These are phyloP conservation scores for Perithous albicinctus DNA, from an alignment of 2,888 invertebrate species.

Conservation along the genomic window DNA sequence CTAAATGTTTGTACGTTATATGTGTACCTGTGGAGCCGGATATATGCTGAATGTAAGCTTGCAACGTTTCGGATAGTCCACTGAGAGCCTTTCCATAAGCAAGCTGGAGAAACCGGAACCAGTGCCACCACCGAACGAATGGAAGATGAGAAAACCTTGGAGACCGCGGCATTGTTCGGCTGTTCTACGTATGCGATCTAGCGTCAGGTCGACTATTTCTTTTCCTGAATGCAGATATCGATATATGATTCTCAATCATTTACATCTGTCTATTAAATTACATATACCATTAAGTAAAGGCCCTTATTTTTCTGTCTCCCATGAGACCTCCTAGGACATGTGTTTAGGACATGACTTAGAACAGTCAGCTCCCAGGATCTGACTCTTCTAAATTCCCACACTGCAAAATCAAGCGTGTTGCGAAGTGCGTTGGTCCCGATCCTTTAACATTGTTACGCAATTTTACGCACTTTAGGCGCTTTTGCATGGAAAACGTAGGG, in stretches of 20 bases:
- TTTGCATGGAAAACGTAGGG: too few relatives aligned
- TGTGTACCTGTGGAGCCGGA: slow-evolving; percentile 93
- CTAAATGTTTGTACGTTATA: neutral
- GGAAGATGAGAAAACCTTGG: slow-evolving; percentile 96
- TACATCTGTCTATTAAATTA: too few relatives aligned
- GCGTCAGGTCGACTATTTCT: slow-evolving; percentile 94
- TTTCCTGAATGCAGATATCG: slow-evolving; percentile 86
- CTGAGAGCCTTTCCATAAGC: slow-evolving; percentile 95
- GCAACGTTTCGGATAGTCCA: slow-evolving; percentile 97
- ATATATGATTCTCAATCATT: slow-evolving; percentile 45
- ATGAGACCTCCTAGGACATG: too few relatives aligned
- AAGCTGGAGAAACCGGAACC: slow-evolving; percentile 97
- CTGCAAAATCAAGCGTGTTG: too few relatives aligned
- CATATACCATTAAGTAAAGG: too few relatives aligned
- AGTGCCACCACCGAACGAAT: slow-evolving; percentile 95
- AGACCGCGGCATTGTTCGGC: slow-evolving; percentile 96
- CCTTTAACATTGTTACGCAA: too few relatives aligned
- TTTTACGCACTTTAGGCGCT: too few relatives aligned
- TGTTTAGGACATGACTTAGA: too few relatives aligned
- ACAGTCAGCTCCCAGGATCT: too few relatives aligned
- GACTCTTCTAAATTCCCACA: too few relatives aligned
- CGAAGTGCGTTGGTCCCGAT: too few relatives aligned
- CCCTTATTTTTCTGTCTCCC: too few relatives aligned
- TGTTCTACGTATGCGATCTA: slow-evolving; percentile 92
- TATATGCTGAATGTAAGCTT: slow-evolving; percentile 97